phyloP scores from a whole-genome alignment of 2,797 vertebrate species.

The Siniperca scherzeri region DNA sequence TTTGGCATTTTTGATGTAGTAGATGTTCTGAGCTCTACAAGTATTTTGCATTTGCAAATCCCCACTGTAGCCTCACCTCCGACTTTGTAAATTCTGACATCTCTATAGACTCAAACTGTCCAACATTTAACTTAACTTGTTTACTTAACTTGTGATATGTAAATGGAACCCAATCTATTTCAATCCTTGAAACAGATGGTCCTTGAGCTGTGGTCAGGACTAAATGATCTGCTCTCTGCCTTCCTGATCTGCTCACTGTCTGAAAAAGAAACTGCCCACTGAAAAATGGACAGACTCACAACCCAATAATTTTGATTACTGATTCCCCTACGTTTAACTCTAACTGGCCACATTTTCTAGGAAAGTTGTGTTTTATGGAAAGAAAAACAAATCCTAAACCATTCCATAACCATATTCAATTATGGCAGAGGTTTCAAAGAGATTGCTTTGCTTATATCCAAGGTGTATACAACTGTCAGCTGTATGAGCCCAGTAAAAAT shows the following conservation, averaged over 20 bases:
- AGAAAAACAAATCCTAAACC: not conserved
- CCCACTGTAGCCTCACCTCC: not conserved
- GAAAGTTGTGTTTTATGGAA: not conserved
- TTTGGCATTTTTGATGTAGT: no score
- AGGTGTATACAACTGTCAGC: conserved; percentile 17
- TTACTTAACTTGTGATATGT: not conserved
- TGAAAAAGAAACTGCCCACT: conserved; percentile 42
- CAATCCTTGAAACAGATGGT: conserved; percentile 43
- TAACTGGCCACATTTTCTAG: not conserved
- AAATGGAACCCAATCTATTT: conserved; percentile 41
- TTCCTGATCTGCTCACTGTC: conserved; percentile 23
- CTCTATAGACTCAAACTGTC: not conserved
- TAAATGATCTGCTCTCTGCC: conserved; percentile 34
- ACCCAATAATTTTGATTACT: conserved; percentile 21
- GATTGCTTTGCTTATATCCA: not conserved
- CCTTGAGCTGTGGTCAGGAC: conserved; percentile 34
- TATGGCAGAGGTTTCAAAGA: not conserved
- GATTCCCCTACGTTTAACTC: not conserved
- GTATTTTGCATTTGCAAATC: not conserved
- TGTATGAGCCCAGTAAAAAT: conserved; percentile 24
- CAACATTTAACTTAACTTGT: conserved; percentile 5
- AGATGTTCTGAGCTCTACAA: conserved; percentile 2
- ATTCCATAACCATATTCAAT: not conserved
- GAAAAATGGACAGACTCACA: conserved; percentile 40
- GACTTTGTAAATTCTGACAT: not conserved